Percentiles rank a stretch among this genome's conserved stretches.
Conservation (phyloP, 2,113 vertebrate species). For the Brachypteracias leptosomus region DNA sequence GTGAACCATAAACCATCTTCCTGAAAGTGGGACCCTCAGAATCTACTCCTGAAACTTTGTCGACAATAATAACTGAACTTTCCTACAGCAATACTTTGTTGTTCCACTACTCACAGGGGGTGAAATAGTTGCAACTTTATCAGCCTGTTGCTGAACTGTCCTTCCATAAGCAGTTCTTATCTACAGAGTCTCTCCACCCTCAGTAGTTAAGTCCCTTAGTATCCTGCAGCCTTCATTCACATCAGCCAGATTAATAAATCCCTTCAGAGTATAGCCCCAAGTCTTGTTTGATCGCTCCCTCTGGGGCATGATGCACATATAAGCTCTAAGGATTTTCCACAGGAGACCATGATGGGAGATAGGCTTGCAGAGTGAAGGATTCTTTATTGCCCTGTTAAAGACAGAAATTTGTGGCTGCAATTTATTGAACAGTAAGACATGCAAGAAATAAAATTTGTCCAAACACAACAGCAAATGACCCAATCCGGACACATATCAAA, state of each 20-base stretch:
- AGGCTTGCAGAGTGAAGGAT: slow-evolving; percentile 3
- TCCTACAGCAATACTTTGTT: not conserved
- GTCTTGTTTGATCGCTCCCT: slow-evolving; percentile 30
- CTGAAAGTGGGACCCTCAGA: not conserved
- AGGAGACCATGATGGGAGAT: not conserved
- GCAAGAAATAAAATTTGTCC: slow-evolving; percentile 47
- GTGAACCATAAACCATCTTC: not conserved
- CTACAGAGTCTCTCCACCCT: not conserved
- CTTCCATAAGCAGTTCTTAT: not conserved
- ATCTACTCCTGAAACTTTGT: not conserved
- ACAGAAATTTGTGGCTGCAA: slow-evolving; percentile 36
- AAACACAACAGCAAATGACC: slow-evolving; percentile 39
- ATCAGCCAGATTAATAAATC: slow-evolving; percentile 51
- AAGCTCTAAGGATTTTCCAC: slow-evolving; percentile 46
- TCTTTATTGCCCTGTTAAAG: slow-evolving; percentile 46
- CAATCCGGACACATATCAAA: slow-evolving; percentile 5
- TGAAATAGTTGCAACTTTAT: not conserved
- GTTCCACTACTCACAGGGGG: not conserved
- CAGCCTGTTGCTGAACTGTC: not conserved
- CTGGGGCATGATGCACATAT: slow-evolving; percentile 3
- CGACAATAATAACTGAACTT: not conserved
- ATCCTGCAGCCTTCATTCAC: not conserved
- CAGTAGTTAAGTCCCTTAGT: not conserved
- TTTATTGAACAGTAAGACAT: slow-evolving; percentile 42
- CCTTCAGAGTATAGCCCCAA: not conserved